These are phyloP conservation scores for Amphiprion percula DNA, from an alignment of 2,113 vertebrate genomes.

Conservation along the genomic window DNA sequence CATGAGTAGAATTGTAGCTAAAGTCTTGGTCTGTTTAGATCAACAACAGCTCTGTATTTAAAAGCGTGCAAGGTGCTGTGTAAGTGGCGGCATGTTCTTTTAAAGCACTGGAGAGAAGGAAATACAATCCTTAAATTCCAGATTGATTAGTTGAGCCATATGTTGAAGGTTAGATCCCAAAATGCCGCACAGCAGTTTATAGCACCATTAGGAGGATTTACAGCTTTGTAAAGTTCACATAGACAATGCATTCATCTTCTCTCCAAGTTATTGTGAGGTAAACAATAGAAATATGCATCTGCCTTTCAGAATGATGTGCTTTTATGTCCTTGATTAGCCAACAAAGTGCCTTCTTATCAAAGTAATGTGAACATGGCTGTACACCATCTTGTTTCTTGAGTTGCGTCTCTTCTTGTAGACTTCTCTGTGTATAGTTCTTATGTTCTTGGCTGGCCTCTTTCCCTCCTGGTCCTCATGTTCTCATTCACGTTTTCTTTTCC, in stretches of 20 bases:
- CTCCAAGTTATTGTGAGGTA: no score
- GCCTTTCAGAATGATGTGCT: no score
- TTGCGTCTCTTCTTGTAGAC: background rate
- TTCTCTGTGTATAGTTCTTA: background rate
- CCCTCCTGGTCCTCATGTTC: slow-evolving; percentile 1
- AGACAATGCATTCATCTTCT: no score
- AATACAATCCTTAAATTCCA: background rate
- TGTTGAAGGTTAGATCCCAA: background rate
- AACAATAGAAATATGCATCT: no score
- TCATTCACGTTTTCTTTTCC: background rate
- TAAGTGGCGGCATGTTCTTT: background rate
- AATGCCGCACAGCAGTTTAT: no score
- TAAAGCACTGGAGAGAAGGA: background rate
- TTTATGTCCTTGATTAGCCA: no score
- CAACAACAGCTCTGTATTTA: no score
- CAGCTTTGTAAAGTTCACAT: no score
- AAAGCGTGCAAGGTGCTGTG: background rate
- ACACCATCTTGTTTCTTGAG: background rate
- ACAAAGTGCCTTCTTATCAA: no score
- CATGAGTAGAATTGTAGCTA: no score
- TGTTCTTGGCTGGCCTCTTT: slow-evolving; percentile 1
- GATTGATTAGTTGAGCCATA: background rate
- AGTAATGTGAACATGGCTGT: background rate
- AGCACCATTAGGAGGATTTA: no score
- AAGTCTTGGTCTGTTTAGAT: background rate